phyloP scores from a whole-genome alignment of 2,888 invertebrate genomes.

The Nomada hirtipes region DNA sequence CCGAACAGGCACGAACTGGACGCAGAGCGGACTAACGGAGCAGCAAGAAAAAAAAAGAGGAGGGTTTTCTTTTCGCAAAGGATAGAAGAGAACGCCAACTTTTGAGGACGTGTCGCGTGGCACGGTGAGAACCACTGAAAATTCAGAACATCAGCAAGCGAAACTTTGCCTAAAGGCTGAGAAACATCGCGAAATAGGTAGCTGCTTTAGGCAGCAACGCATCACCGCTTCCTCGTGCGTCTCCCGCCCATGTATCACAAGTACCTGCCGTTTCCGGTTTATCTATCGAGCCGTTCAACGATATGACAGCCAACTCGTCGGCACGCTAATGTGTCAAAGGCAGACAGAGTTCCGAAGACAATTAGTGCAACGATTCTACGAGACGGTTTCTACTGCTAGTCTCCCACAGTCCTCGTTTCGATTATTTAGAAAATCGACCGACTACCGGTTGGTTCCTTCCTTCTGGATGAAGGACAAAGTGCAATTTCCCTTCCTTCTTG shows the following conservation, averaged over 20 bases:
- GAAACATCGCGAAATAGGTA: constrained; percentile 71
- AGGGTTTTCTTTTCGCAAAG: not conserved
- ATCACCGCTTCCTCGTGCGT: constrained; percentile 62
- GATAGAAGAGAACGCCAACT: not conserved
- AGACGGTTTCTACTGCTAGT: constrained; percentile 30
- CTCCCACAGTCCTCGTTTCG: constrained; percentile 36
- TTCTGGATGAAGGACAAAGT: constrained; percentile 32
- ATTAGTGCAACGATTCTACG: constrained; percentile 60
- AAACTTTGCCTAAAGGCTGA: constrained; percentile 74
- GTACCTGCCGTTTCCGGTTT: constrained; percentile 73
- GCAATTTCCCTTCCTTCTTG: not conserved
- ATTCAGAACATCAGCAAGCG: constrained; percentile 53
- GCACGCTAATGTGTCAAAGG: constrained; percentile 72
- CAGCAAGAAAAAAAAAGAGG: not conserved
- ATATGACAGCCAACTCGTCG: constrained; percentile 55
- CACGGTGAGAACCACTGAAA: constrained; percentile 63
- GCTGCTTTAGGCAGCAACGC: constrained; percentile 55
- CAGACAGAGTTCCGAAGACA: constrained; percentile 64
- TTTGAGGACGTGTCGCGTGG: not conserved
- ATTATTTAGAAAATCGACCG: constrained; percentile 55
- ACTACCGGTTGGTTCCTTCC: constrained; percentile 27
- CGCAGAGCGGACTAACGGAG: no score
- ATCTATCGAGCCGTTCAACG: constrained; percentile 69
- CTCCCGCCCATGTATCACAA: constrained; percentile 54
- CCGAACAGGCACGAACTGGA: not conserved